Evolutionary conservation across 2,888 invertebrate genomes (phyloP).

Genomic region (Sarcophaga caerulescens): DNA sequence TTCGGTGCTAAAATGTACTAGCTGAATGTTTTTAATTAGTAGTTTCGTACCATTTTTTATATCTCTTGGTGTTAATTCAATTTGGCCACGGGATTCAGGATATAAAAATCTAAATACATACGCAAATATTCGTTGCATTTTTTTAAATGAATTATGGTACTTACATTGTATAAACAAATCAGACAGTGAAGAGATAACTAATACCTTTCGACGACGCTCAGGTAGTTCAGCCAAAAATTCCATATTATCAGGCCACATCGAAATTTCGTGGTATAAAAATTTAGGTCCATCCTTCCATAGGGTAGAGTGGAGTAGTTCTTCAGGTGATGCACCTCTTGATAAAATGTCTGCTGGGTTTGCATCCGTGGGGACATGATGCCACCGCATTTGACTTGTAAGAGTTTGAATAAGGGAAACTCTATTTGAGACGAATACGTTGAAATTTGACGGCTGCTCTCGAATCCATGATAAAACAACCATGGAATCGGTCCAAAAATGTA

Average conservation of each 20-base stretch:
- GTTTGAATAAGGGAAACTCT: constrained; percentile 42
- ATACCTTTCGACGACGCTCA: constrained; percentile 49
- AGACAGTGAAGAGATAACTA: neutral
- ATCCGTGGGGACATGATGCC: constrained; percentile 53
- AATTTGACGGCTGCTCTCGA: constrained; percentile 47
- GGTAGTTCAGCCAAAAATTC: constrained; percentile 48
- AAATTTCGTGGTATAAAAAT: neutral
- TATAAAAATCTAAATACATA: constrained; percentile 37
- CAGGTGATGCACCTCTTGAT: constrained; percentile 52
- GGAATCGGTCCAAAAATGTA: constrained; percentile 58
- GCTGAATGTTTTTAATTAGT: constrained; percentile 47
- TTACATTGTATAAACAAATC: constrained; percentile 37
- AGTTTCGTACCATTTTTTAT: constrained; percentile 40
- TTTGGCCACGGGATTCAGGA: constrained; percentile 2
- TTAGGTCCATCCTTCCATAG: constrained; percentile 50
- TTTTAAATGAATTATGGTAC: constrained; percentile 31
- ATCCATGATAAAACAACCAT: constrained; percentile 56
- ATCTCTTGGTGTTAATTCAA: constrained; percentile 15
- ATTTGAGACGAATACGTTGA: constrained; percentile 50
- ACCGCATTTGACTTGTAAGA: constrained; percentile 46
- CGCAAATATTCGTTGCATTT: constrained; percentile 53
- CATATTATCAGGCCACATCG: constrained; percentile 40
- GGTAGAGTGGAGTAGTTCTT: constrained; percentile 40
- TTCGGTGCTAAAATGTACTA: constrained; percentile 27
- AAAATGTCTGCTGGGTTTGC: constrained; percentile 49